A percentile compares a stretch with the other conserved stretches of the same genome.
phyloP scores from a whole-genome alignment of 2,113 vertebrate genomes.

The Paradoxurus hermaphroditus region DNA sequence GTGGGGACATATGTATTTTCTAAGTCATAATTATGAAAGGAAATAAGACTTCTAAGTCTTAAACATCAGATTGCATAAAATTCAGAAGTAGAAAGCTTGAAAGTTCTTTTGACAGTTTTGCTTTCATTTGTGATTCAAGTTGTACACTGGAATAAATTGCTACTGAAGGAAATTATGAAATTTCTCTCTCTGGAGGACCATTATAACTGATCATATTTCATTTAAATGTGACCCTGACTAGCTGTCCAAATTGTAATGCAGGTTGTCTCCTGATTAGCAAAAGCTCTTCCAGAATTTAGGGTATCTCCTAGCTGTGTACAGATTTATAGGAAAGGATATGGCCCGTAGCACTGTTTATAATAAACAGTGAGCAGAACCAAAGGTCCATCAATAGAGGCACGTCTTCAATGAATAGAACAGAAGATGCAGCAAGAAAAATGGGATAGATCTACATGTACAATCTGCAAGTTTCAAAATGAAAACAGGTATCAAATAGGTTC shows the following conservation, averaged over 20 bases:
- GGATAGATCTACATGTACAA: neutral
- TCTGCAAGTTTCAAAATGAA: slow-evolving; percentile 17
- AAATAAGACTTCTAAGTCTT: neutral
- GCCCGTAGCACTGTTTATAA: neutral
- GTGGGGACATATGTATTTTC: neutral
- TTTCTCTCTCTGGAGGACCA: neutral
- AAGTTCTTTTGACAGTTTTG: slow-evolving; percentile 30
- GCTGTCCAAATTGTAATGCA: neutral
- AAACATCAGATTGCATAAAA: neutral
- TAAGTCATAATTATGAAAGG: neutral
- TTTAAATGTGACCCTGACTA: neutral
- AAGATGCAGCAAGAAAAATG: neutral
- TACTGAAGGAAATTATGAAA: neutral
- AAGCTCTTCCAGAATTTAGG: neutral
- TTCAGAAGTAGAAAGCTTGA: neutral
- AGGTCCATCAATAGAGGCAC: neutral
- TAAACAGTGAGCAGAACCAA: neutral
- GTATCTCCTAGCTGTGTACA: neutral
- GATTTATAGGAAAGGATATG: neutral
- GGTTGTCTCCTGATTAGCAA: neutral
- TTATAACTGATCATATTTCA: neutral
- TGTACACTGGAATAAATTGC: neutral
- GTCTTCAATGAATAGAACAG: neutral
- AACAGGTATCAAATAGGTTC: neutral
- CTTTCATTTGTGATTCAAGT: neutral